phyloP scores from a whole-genome alignment of 2,888 invertebrate species.

The Gastracanthus pulcherrimus region DNA sequence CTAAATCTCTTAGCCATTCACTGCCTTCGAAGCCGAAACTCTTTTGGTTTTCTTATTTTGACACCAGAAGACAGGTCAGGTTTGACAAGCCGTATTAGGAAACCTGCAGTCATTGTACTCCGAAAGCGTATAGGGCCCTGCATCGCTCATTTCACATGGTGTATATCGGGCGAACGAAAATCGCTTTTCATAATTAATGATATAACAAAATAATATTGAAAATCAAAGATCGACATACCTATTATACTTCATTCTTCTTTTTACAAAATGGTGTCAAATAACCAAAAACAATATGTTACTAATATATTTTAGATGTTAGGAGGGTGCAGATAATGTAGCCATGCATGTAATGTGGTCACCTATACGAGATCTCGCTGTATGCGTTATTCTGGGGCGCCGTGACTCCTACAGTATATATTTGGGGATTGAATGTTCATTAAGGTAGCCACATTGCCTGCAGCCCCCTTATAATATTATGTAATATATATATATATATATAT shows the following conservation, averaged over 20 bases:
- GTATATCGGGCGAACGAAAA: not conserved
- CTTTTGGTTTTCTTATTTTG: slow-evolving; percentile 65
- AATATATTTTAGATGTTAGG: too few relatives aligned
- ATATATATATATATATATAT: too few relatives aligned
- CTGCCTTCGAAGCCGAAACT: slow-evolving; percentile 68
- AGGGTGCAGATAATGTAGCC: too few relatives aligned
- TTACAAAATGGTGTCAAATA: too few relatives aligned
- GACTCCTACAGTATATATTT: too few relatives aligned
- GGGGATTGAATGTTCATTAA: too few relatives aligned
- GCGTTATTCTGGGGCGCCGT: too few relatives aligned
- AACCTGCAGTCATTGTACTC: slow-evolving; percentile 48
- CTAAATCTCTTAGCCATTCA: slow-evolving; percentile 36
- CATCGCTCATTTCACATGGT: too few relatives aligned
- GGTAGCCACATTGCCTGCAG: not conserved
- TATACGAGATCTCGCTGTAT: too few relatives aligned
- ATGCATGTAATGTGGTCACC: too few relatives aligned
- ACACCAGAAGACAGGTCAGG: slow-evolving; percentile 9
- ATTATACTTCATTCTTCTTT: too few relatives aligned
- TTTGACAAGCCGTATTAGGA: slow-evolving; percentile 53
- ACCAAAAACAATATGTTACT: too few relatives aligned
- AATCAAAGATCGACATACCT: slow-evolving; percentile 55
- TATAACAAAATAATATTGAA: not conserved
- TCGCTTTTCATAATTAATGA: not conserved
- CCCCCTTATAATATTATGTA: not conserved
- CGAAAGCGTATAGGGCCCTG: not conserved